phyloP scores from a whole-genome alignment of 2,113 vertebrate species.

The Tragelaphus imberbis region DNA sequence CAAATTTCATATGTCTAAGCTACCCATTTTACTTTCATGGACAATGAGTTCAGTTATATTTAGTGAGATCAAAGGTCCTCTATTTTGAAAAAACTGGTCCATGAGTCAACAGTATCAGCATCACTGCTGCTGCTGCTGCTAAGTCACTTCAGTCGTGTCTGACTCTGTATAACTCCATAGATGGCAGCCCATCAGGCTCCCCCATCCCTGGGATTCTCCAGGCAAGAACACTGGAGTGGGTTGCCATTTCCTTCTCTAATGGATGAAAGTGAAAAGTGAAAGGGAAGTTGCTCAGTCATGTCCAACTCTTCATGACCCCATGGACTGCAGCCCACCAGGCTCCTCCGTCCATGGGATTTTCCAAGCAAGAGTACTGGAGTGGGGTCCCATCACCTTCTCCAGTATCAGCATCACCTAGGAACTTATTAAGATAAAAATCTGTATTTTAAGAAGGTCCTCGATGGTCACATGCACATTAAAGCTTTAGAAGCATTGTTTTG shows the following conservation, averaged over 20 bases:
- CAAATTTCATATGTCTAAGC: not conserved
- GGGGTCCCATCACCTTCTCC: too few relatives aligned
- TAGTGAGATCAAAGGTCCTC: not conserved
- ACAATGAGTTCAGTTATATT: not conserved
- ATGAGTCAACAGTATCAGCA: not conserved
- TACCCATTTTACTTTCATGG: not conserved
- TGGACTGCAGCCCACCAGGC: too few relatives aligned
- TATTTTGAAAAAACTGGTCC: not conserved
- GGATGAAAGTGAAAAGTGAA: too few relatives aligned
- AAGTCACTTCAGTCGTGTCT: too few relatives aligned
- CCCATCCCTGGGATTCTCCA: too few relatives aligned
- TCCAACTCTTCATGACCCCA: rapidly evolving
- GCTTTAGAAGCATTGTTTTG: not conserved
- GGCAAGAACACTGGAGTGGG: too few relatives aligned
- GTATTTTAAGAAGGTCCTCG: not conserved
- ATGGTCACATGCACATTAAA: not conserved
- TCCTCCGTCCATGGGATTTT: too few relatives aligned
- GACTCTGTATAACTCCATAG: too few relatives aligned
- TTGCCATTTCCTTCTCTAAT: too few relatives aligned
- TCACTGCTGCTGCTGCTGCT: not conserved
- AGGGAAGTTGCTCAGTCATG: too few relatives aligned
- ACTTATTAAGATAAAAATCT: not conserved
- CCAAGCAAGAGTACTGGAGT: too few relatives aligned
- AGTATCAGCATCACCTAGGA: not conserved
- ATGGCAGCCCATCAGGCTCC: too few relatives aligned